Evolutionary conservation across 2,888 invertebrate species (phyloP).

Genomic region (Leucoptera coffeella): DNA sequence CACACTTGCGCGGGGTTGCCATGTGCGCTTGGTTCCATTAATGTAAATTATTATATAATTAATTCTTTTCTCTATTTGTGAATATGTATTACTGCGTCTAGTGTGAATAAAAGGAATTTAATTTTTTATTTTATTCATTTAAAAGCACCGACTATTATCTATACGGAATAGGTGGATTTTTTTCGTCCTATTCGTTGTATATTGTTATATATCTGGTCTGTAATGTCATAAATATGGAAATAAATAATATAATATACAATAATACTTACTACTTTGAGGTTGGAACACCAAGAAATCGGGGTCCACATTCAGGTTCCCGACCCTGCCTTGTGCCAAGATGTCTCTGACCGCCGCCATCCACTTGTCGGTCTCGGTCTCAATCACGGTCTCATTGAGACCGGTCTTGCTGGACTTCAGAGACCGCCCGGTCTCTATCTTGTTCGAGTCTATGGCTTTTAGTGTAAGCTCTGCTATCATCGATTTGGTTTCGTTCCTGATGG

Average conservation of each 20-base stretch:
- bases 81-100: too few species aligned
- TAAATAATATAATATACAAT: slow-evolving; percentile 3
- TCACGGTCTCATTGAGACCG: neutral
- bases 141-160: too few species aligned
- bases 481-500: slow-evolving; percentile 45
- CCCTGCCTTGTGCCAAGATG: slow-evolving; percentile 64
- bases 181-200: too few species aligned
- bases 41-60: too few species aligned
- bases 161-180: too few species aligned
- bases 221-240: too few species aligned
- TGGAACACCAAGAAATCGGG: slow-evolving; percentile 72
- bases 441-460: slow-evolving; percentile 66
- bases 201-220: too few species aligned
- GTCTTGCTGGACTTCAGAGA: neutral
- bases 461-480: slow-evolving; percentile 72
- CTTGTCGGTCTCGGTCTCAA: slow-evolving; percentile 8
- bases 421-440: slow-evolving; percentile 42
- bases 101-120: too few species aligned
- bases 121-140: too few species aligned
- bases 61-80: too few species aligned
- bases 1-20: too few species aligned
- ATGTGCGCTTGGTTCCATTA: too few species aligned
- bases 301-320: slow-evolving; percentile 76
- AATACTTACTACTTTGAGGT: slow-evolving; percentile 61
- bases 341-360: slow-evolving; percentile 60